phyloP scores from a whole-genome alignment of 2,888 invertebrate species.

The Papilio gigon region DNA sequence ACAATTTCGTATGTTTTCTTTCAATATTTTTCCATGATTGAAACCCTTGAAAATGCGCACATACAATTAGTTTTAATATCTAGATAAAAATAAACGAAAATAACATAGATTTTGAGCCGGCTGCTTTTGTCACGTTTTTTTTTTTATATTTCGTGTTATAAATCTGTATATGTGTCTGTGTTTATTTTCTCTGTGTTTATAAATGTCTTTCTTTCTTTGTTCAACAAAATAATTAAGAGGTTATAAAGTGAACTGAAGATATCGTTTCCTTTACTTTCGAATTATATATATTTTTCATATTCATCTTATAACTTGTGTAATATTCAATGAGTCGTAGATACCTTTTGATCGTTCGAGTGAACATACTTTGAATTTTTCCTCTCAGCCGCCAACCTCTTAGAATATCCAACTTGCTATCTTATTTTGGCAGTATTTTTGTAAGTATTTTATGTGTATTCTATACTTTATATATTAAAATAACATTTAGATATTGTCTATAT shows the following conservation, averaged over 20 bases:
- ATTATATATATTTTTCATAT: background rate
- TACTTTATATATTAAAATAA: too few relatives aligned
- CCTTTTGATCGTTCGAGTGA: slow-evolving; percentile 4
- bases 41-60: too few relatives aligned
- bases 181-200: too few relatives aligned
- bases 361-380: slow-evolving; percentile 21
- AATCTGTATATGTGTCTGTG: background rate
- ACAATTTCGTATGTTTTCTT: background rate
- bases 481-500: background rate
- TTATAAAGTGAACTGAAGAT: background rate
- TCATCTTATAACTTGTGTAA: background rate
- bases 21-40: too few relatives aligned
- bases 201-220: too few relatives aligned
- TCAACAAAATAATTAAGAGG: background rate
- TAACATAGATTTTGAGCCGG: too few relatives aligned
- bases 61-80: too few relatives aligned
- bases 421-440: background rate
- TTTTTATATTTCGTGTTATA: too few relatives aligned
- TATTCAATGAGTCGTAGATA: background rate
- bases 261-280: background rate
- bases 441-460: too few relatives aligned
- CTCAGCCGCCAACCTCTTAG: background rate
- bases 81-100: too few relatives aligned
- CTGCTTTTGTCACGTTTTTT: too few relatives aligned
- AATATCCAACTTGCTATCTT: background rate